These are phyloP conservation scores for Lacanobia wlatinum DNA, from an alignment of 2,888 invertebrate species.

Conservation along the genomic window DNA sequence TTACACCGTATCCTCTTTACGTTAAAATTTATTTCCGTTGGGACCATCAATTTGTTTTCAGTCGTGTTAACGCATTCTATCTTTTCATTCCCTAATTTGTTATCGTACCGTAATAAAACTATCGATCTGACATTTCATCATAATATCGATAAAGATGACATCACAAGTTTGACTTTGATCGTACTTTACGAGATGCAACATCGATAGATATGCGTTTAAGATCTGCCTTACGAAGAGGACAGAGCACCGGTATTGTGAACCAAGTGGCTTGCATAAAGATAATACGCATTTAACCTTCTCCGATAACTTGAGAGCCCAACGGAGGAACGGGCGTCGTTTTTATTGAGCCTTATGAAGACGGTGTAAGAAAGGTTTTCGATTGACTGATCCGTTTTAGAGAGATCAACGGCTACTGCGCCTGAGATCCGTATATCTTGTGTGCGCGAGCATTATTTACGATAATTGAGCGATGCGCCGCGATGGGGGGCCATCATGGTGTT, in stretches of 20 bases:
- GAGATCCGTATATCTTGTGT: conserved; percentile 90
- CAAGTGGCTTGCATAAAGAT: conserved; percentile 91
- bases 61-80: no score
- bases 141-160: conserved; percentile 72
- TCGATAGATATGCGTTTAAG: conserved; percentile 87
- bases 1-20: neutral
- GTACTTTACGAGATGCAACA: conserved; percentile 84
- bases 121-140: conserved; percentile 55
- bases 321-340: conserved; percentile 68
- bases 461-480: conserved; percentile 91
- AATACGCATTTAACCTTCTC: conserved; percentile 87
- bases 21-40: neutral
- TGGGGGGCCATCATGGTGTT: conserved; percentile 90
- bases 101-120: neutral
- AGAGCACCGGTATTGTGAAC: conserved; percentile 87
- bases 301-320: conserved; percentile 80
- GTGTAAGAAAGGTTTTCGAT: conserved; percentile 75
- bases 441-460: conserved; percentile 91
- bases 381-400: conserved; percentile 72
- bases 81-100: neutral
- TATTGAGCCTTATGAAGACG: conserved; percentile 72
- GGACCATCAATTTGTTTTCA: neutral
- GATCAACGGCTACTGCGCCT: conserved; percentile 87
- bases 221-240: conserved; percentile 85
- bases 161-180: conserved; percentile 76